Conservation (phyloP, 2,888 invertebrate genomes). For the Cryptocheilus praepositus region DNA sequence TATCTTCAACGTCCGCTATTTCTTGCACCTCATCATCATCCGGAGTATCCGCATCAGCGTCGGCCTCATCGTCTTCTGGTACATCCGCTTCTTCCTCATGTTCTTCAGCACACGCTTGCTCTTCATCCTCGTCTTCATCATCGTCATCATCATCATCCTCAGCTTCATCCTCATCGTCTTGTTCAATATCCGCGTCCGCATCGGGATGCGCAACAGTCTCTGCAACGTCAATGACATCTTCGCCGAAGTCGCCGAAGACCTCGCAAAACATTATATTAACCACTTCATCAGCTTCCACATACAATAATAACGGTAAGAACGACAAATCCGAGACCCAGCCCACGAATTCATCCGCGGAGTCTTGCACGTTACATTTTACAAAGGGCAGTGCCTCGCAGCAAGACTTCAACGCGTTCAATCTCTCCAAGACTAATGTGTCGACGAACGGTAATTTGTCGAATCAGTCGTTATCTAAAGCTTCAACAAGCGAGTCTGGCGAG, state of each 20-base stretch:
- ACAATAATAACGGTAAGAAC: conserved; percentile 47
- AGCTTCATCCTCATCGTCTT: too few species aligned
- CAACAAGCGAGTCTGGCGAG: conserved; percentile 19
- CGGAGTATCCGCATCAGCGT: too few species aligned
- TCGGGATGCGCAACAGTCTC: too few species aligned
- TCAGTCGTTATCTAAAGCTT: conserved; percentile 13
- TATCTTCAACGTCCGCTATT: too few species aligned
- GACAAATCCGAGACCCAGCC: conserved; percentile 43
- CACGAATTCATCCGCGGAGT: conserved; percentile 46
- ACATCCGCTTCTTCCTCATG: too few species aligned
- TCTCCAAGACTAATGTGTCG: conserved; percentile 62
- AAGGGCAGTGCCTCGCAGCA: conserved; percentile 43
- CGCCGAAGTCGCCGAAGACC: conserved; percentile 60
- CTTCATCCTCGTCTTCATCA: too few species aligned
- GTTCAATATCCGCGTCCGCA: too few species aligned
- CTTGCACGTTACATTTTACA: conserved; percentile 45
- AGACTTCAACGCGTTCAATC: conserved; percentile 59
- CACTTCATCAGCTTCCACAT: conserved; percentile 46
- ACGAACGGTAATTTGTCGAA: conserved; percentile 45
- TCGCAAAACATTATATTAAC: conserved; percentile 42
- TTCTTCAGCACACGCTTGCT: too few species aligned
- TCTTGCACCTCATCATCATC: too few species aligned
- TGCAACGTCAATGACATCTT: not conserved
- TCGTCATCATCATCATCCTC: too few species aligned
- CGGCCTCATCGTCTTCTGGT: too few species aligned